Evolutionary conservation across 2,888 invertebrate species (phyloP).

Genomic region (Drosophila nr. perissopoda): DNA sequence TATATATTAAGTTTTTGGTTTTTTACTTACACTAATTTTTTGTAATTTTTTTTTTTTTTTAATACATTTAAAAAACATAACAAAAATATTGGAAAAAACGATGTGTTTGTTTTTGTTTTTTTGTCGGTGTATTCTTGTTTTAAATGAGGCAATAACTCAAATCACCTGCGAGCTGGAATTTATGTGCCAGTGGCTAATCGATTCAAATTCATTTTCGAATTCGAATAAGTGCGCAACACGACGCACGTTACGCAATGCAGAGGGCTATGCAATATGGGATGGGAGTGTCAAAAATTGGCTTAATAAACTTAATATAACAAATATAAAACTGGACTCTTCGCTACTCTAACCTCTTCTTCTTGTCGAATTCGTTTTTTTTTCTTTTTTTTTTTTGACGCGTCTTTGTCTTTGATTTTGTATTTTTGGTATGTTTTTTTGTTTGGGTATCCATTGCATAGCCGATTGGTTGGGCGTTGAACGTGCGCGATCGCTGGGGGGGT

Average conservation of each 20-base stretch:
- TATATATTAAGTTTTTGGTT: conserved; percentile 50
- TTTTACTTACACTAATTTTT: conserved; percentile 56
- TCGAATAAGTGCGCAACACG: conserved; percentile 36
- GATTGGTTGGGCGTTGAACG: conserved; percentile 27
- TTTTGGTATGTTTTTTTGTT: conserved; percentile 23
- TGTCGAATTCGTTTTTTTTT: not conserved
- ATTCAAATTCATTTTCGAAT: conserved; percentile 41
- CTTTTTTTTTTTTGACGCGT: conserved; percentile 62
- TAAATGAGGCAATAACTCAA: conserved; percentile 64
- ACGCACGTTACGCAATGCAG: conserved; percentile 34
- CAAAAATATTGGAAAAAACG: conserved; percentile 55
- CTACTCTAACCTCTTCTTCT: not conserved
- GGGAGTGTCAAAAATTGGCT: conserved; percentile 39
- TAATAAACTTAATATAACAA: conserved; percentile 52
- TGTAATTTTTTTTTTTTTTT: conserved; percentile 45
- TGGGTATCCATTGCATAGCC: conserved; percentile 65
- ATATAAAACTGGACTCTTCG: conserved; percentile 34
- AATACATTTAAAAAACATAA: conserved; percentile 73
- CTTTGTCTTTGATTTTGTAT: conserved; percentile 36
- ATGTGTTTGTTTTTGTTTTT: conserved; percentile 31
- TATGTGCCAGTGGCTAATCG: conserved; percentile 73
- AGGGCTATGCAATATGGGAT: conserved; percentile 62
- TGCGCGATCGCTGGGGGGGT: conserved; percentile 38
- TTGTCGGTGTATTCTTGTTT: conserved; percentile 68
- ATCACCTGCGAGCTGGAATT: conserved; percentile 76